These are phyloP conservation scores for Phymatocera aterrima DNA, from an alignment of 2,888 invertebrate species.

Conservation along the genomic window DNA sequence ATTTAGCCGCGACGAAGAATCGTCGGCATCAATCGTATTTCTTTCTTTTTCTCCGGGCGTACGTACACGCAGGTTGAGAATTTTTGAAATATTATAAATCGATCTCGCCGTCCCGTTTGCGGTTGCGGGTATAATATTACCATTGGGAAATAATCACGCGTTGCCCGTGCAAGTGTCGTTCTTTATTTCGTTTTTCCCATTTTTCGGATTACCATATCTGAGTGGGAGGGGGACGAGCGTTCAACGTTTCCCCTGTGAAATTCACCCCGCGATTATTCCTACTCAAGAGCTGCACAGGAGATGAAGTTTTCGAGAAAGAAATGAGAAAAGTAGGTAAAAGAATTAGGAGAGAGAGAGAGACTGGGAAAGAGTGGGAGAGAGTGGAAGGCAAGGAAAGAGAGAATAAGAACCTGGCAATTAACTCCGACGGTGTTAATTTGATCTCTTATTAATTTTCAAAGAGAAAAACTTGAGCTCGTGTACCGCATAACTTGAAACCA, in stretches of 20 bases:
- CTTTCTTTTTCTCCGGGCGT: too few species aligned
- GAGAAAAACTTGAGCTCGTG: constrained; percentile 17
- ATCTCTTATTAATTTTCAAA: constrained; percentile 28
- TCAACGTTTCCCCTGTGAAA: background rate
- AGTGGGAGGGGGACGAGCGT: background rate
- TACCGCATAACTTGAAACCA: background rate
- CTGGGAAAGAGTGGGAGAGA: background rate
- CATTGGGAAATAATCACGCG: too few species aligned
- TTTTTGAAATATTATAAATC: too few species aligned
- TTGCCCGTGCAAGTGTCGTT: too few species aligned
- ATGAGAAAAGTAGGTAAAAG: constrained; percentile 2
- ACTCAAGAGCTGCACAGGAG: background rate
- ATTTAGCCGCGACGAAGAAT: too few species aligned
- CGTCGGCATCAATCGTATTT: too few species aligned
- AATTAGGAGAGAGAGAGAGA: background rate
- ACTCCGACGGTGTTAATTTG: constrained; percentile 17
- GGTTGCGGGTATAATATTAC: too few species aligned
- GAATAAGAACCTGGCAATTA: constrained; percentile 9
- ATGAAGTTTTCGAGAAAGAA: constrained; percentile 10
- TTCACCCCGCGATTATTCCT: background rate
- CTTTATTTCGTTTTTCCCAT: too few species aligned
- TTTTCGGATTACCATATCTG: too few species aligned
- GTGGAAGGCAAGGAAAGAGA: background rate
- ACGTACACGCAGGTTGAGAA: too few species aligned
- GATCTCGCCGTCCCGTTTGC: too few species aligned